These are phyloP conservation scores for Mus minutoides DNA, from an alignment of 2,797 vertebrate species.

Conservation along the genomic window DNA sequence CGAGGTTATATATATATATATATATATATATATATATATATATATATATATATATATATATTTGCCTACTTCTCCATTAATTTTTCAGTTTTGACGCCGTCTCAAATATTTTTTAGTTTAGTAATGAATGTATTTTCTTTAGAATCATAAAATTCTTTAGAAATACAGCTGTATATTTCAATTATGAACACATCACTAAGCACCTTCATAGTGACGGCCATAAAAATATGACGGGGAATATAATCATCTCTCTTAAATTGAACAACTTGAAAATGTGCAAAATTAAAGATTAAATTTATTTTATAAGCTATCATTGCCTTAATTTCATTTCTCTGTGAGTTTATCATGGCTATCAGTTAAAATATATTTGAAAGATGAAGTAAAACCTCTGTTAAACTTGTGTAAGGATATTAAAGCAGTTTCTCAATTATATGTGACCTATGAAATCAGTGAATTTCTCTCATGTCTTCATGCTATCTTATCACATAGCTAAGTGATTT, in stretches of 20 bases:
- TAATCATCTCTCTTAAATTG: background rate
- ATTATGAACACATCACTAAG: background rate
- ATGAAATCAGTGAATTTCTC: background rate
- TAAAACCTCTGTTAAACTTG: background rate
- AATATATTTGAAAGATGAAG: constrained; percentile 14
- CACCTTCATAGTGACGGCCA: background rate
- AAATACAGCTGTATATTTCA: background rate
- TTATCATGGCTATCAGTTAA: background rate
- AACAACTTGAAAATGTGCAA: constrained; percentile 42
- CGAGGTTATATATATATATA: background rate
- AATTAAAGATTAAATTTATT: background rate
- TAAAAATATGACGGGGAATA: background rate
- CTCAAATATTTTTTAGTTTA: constrained; percentile 7
- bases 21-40: background rate
- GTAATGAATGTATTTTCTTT: background rate
- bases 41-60: background rate
- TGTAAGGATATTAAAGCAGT: background rate
- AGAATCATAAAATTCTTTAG: background rate
- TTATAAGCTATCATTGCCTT: background rate
- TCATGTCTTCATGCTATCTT: background rate
- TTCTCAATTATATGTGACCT: background rate
- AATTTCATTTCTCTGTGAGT: background rate
- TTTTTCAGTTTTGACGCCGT: background rate
- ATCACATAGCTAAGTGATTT: background rate
- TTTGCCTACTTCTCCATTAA: background rate